These are phyloP conservation scores for Enteromius paludinosus DNA, from an alignment of 2,797 vertebrate genomes.

Conservation along the genomic window DNA sequence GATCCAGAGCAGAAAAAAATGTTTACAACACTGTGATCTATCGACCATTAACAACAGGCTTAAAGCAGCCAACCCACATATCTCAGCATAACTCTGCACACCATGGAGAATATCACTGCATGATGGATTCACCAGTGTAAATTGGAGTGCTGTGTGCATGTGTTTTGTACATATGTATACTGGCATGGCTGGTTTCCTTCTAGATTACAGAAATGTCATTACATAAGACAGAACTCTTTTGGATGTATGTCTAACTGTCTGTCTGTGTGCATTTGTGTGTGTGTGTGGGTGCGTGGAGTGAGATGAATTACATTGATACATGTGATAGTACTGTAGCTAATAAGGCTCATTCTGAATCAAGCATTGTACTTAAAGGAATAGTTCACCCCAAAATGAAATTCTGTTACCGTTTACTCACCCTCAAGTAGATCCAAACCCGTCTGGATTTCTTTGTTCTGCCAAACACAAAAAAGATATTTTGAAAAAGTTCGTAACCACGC, in stretches of 20 bases:
- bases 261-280: not conserved
- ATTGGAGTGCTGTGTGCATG: conserved; percentile 34
- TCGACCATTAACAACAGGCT: conserved; percentile 51
- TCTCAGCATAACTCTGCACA: conserved; percentile 47
- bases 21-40: conserved; percentile 56
- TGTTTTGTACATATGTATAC: not conserved
- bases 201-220: conserved; percentile 6
- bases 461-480: too few species aligned
- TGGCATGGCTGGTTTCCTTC: conserved; percentile 6
- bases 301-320: not conserved
- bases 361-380: not conserved
- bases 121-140: conserved; percentile 54
- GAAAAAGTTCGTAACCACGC: too few species aligned
- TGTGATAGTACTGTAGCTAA: not conserved
- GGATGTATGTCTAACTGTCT: conserved; percentile 12
- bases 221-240: conserved; percentile 17
- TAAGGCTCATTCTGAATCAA: not conserved
- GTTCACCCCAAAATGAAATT: too few species aligned
- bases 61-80: conserved; percentile 48
- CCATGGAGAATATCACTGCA: conserved; percentile 43
- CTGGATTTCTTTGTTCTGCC: too few species aligned
- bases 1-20: conserved; percentile 30
- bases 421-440: too few species aligned
- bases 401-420: too few species aligned
- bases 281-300: not conserved